Evolutionary conservation across 2,113 vertebrate species (phyloP), one percentile per base, ranked within the genome.

Genomic region (Morone chrysops): DNA sequence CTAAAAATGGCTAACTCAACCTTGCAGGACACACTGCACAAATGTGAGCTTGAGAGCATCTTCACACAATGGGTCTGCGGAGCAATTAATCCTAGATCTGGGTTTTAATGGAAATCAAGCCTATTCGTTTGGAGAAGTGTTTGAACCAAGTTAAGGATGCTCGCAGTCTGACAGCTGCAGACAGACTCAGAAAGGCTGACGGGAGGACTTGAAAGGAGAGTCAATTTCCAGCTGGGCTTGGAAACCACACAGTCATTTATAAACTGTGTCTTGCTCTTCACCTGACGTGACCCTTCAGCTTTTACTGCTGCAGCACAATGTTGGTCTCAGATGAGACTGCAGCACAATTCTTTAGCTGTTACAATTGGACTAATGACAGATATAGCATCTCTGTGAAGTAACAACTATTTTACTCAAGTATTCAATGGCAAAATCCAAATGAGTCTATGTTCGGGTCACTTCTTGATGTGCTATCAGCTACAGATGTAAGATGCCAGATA

Each of bases 141-240:
- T 67, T 86, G 68, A 85, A 82, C 59, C 50, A 43, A 82, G 75
- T 60, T 60, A 48, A 68, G 40, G 76, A 80, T 71, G 77, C 20
- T 71, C 40, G 11, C 68, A 75, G 78, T 80, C 78, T 81, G 69
- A 85, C 74, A 84, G 79, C 77, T 78, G 75, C 76, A 83, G 78
- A 81, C 82, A 83, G 85, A 67, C 59, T 84, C 72, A 61, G 50
- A 83, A 67, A 75, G 78, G 75, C 81, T 84, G 85, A 88, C 50
- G 84, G 68, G 17, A 82, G 61, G 8, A 80, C 45, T 80, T 81
- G 70, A 83, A 85, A 84, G 72, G 45, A 90, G 80, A 75, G 77
- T 84, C 63, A 14, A 82, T 88, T 87, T 89, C 86, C 80, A 88
- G 85, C 82, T 77, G 68, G 74, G 45, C 79, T 80, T 83, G 84